Evolutionary conservation across 2,888 invertebrate species (phyloP).

Genomic region (Hirtodrosophila cameraria): DNA sequence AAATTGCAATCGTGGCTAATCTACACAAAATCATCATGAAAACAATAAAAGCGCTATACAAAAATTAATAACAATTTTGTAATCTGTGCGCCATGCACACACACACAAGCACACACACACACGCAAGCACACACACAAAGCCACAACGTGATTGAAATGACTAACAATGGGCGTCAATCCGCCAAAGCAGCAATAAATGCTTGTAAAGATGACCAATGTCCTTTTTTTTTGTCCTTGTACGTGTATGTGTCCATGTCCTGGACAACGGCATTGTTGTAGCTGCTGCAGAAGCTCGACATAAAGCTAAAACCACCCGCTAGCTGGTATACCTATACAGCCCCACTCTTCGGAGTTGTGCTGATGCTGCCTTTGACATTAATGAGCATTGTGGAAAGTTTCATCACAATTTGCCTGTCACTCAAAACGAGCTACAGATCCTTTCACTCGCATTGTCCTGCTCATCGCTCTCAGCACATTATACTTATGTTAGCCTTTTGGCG

Average conservation of each 20-base stretch:
- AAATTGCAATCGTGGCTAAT: conserved; percentile 30
- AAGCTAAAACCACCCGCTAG: conserved; percentile 14
- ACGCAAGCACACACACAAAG: not conserved
- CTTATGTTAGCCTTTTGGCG: conserved; percentile 24
- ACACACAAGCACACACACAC: not conserved
- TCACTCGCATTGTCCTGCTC: conserved; percentile 36
- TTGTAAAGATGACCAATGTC: conserved; percentile 26
- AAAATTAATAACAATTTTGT: conserved; percentile 46
- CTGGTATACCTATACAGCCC: conserved; percentile 43
- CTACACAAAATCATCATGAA: conserved; percentile 16
- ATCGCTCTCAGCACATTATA: conserved; percentile 2
- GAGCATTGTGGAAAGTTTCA: conserved; percentile 57
- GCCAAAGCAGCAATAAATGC: conserved; percentile 20
- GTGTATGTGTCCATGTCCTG: conserved; percentile 1
- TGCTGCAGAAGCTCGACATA: not conserved
- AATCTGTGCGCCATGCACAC: not conserved
- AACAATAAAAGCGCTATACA: not conserved
- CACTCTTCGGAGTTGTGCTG: not conserved
- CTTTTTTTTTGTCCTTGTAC: conserved; percentile 12
- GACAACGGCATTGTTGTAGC: conserved; percentile 40
- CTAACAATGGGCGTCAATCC: conserved; percentile 32
- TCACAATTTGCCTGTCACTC: conserved; percentile 54
- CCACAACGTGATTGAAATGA: conserved; percentile 17
- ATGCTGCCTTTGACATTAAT: conserved; percentile 54
- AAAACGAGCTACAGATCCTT: conserved; percentile 11